These are phyloP conservation scores for Chrysodeixis includens DNA, from an alignment of 2,888 invertebrate species.

Conservation along the genomic window DNA sequence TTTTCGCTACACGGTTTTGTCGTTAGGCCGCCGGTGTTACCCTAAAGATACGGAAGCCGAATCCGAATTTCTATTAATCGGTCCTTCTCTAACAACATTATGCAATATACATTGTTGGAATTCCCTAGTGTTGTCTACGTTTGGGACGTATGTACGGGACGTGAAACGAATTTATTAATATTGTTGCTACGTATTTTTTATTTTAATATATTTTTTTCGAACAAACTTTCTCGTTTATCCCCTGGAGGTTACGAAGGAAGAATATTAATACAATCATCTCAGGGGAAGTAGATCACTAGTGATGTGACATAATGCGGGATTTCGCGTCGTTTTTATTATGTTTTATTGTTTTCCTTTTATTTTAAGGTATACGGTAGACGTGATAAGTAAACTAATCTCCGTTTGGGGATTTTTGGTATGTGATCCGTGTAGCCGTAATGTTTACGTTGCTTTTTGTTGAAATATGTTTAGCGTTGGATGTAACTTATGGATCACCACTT, in stretches of 20 bases:
- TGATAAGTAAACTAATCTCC: conserved; percentile 16
- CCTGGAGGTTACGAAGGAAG: conserved; percentile 31
- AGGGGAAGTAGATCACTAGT: conserved; percentile 48
- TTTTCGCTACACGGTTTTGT: conserved; percentile 29
- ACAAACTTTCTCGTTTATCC: conserved; percentile 52
- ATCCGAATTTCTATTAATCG: conserved; percentile 38
- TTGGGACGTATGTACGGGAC: conserved; percentile 47
- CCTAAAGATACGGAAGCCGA: conserved; percentile 33
- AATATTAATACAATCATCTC: conserved; percentile 52
- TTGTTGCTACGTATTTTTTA: conserved; percentile 51
- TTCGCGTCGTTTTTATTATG: conserved; percentile 25
- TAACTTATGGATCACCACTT: conserved; percentile 46
- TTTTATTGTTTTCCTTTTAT: conserved; percentile 41
- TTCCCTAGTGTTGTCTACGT: conserved; percentile 37
- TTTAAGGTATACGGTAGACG: conserved; percentile 22
- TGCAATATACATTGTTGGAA: conserved; percentile 43
- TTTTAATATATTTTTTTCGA: conserved; percentile 53
- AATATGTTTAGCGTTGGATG: conserved; percentile 33
- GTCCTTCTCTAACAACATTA: conserved; percentile 24
- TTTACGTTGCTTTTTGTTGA: conserved; percentile 11
- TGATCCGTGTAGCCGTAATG: background rate
- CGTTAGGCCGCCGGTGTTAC: conserved; percentile 7
- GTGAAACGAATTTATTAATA: conserved; percentile 56
- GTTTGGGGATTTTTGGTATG: conserved; percentile 2
- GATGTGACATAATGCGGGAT: conserved; percentile 36